Percentiles rank a stretch among this genome's conserved stretches.
Conservation (phyloP, 2,113 vertebrate species). For the Macroglossus sobrinus region DNA sequence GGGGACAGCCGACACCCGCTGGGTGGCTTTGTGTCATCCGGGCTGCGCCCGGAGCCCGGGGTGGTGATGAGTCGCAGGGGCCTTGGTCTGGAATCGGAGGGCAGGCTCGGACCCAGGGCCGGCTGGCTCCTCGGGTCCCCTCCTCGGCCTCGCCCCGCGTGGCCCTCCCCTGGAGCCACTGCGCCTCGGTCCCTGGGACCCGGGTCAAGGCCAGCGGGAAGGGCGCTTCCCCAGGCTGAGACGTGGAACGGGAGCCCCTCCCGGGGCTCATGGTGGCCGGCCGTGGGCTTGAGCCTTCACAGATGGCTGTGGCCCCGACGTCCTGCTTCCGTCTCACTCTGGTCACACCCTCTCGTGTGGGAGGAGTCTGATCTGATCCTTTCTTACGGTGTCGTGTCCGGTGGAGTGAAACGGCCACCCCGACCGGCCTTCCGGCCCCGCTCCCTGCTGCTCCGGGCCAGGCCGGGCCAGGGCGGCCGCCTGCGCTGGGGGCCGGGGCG, state of each 20-base stretch:
- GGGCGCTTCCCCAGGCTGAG: rapidly evolving
- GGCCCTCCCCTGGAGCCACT: not conserved
- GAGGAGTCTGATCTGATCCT: no score
- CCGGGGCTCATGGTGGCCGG: rapidly evolving
- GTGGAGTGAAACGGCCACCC: no score
- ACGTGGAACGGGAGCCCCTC: rapidly evolving
- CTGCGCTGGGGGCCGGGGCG: no score
- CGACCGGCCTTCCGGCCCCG: no score
- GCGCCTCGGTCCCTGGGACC: not conserved
- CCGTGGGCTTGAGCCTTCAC: not conserved
- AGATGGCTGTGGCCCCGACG: rapidly evolving
- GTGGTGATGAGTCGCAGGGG: rapidly evolving
- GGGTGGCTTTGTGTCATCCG: rapidly evolving
- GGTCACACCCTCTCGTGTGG: rapidly evolving
- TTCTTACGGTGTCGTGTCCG: no score
- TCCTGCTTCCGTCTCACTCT: not conserved
- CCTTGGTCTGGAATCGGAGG: not conserved
- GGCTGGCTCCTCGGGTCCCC: rapidly evolving
- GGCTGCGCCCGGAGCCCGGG: not conserved
- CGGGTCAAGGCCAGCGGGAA: not conserved
- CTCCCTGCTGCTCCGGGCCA: no score
- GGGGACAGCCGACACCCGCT: rapidly evolving
- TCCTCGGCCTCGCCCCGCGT: not conserved
- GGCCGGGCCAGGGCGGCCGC: no score
- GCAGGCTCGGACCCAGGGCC: not conserved